Base-by-base conservation (phyloP, 2,888 invertebrate genomes). In the Agelastica alni region DNA sequence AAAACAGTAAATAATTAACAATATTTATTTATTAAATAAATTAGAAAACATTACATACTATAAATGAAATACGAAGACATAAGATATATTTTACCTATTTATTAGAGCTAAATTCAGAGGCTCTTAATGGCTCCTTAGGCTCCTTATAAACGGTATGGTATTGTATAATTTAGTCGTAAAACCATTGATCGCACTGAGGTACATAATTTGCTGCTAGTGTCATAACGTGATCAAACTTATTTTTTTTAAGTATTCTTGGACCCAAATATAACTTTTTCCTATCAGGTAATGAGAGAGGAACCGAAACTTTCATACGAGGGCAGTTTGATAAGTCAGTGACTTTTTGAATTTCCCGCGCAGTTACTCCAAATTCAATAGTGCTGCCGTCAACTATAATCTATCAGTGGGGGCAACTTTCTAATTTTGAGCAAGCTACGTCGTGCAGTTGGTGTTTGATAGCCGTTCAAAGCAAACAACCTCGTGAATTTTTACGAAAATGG, bases 171-270 rank as follows among this genome's bases (percentile, higher is more conserved):
- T 22, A 7, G 22, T 22, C 7, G 22, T 22, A 22, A 22, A 22
- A 36, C n/a, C n/a, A n/a, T n/a, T n/a, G n/a, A n/a, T n/a, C n/a
- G n/a, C 47, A 47, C 12, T 16, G 32, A 10, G 51, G 43, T 32
- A 51, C 31, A 51, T 44, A 51, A 9, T 51, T 14, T 30, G 28
- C 31, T 43, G 51, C 51, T 13, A 44, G 31, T 9, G 43, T 47
- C 48, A 49, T 49, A 18, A 54, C 49, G 18, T 53, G 46, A n/a
- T 47, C 36, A 36, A 18, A 43, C 26, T 53, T 53, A 10, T 36
- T 43, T 17, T 52, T 51, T 28, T 55, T 31, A 9, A 43, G 17
- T 39, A 36, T 44, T 56, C 39, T 56, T 26, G 17, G 32, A 3
- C 31, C n/a, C 13, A 30, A 28, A 45, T 43, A 51, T 51, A 51